Conservation (phyloP, 1,140 invertebrate species). For the Dendroctonus ponderosae region DNA sequence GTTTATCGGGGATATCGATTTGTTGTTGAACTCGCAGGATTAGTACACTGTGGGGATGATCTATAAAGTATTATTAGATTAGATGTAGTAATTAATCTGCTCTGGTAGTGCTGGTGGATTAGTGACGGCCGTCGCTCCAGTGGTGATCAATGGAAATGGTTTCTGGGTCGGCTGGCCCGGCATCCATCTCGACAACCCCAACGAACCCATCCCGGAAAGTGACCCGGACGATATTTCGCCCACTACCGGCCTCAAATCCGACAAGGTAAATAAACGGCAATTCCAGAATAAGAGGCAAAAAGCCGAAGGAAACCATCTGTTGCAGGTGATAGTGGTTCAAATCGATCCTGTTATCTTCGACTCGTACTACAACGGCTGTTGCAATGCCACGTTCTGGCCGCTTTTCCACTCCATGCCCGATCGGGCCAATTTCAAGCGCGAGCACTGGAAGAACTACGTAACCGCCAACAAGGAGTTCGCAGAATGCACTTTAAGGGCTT, state of each 20-base stretch:
- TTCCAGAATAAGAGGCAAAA: constrained; percentile 3
- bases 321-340: constrained; percentile 76
- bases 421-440: constrained; percentile 57
- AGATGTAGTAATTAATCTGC: too few species aligned
- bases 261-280: constrained; percentile 60
- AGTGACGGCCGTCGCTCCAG: constrained; percentile 86
- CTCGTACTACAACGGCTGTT: constrained; percentile 88
- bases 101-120: constrained; percentile 75
- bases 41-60: too few species aligned
- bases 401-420: constrained; percentile 90
- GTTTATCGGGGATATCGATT: too few species aligned
- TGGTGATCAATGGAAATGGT: constrained; percentile 78
- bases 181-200: constrained; percentile 70
- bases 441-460: constrained; percentile 81
- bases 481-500: constrained; percentile 70
- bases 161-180: constrained; percentile 91
- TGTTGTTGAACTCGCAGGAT: too few species aligned
- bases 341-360: constrained; percentile 73
- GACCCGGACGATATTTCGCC: constrained; percentile 80
- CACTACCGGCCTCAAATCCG: constrained; percentile 77
- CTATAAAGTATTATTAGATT: too few species aligned
- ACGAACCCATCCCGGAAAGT: constrained; percentile 79
- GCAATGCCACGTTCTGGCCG: constrained; percentile 90
- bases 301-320: neutral
- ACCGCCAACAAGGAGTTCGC: constrained; percentile 82